Conservation (phyloP, 2,888 invertebrate genomes). For the Chrysomela aeneicollis region DNA sequence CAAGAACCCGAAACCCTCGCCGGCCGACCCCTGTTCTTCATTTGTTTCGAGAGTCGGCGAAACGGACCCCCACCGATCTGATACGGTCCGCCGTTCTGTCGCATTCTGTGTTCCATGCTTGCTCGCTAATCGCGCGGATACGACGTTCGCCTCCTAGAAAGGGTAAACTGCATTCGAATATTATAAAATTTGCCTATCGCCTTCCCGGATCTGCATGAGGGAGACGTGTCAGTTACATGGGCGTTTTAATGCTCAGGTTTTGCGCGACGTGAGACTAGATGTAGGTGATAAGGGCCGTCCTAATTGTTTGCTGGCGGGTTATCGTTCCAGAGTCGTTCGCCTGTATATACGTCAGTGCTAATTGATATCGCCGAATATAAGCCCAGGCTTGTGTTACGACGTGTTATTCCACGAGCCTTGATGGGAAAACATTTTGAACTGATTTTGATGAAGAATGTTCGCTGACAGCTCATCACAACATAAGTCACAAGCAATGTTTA, state of each 20-base stretch:
- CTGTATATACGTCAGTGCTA: background rate
- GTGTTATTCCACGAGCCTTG: too few relatives aligned
- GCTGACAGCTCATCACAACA: too few relatives aligned
- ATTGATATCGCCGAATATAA: too few relatives aligned
- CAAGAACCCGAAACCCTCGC: conserved; percentile 53
- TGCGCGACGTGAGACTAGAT: conserved; percentile 16
- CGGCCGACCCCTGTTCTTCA: conserved; percentile 48
- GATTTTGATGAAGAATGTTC: too few relatives aligned
- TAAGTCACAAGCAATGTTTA: too few relatives aligned
- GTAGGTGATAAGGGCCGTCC: conserved; percentile 13
- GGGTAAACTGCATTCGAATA: conserved; percentile 49
- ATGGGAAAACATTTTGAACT: too few relatives aligned
- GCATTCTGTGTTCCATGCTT: conserved; percentile 18
- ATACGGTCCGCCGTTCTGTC: conserved; percentile 19
- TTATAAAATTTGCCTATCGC: conserved; percentile 44
- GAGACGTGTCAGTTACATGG: conserved; percentile 34
- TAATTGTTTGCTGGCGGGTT: conserved; percentile 18
- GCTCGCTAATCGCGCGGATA: conserved; percentile 34
- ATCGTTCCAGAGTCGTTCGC: background rate
- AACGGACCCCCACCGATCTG: conserved; percentile 20
- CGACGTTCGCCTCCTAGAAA: conserved; percentile 42
- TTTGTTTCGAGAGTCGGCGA: conserved; percentile 42
- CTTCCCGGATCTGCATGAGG: conserved; percentile 35
- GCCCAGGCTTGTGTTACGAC: too few relatives aligned
- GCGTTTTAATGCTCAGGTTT: conserved; percentile 20